A percentile compares a stretch with the other conserved stretches of the same genome.
phyloP scores from a whole-genome alignment of 2,797 vertebrate genomes.

The Paedocypris micromegethes region DNA sequence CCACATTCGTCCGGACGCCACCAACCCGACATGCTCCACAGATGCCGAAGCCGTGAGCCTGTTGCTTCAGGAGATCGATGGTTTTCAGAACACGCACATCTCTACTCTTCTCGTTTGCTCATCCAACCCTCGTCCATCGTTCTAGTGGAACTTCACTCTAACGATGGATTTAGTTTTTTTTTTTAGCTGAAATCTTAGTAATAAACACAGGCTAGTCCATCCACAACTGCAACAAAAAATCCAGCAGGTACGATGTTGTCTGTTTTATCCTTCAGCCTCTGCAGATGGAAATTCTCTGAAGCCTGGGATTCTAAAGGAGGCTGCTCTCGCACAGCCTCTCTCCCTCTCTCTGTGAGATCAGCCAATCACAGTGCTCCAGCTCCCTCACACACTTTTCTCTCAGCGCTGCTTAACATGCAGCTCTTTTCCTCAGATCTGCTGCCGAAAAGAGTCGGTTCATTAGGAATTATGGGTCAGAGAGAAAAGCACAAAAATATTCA shows the following conservation, averaged over 20 bases:
- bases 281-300: slow-evolving; percentile 54
- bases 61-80: slow-evolving; percentile 52
- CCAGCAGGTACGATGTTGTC: background rate
- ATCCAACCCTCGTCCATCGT: slow-evolving; percentile 37
- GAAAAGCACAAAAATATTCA: slow-evolving; percentile 16
- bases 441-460: slow-evolving; percentile 19
- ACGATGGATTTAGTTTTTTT: too few relatives aligned
- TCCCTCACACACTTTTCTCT: slow-evolving; percentile 44
- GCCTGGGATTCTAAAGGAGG: slow-evolving; percentile 58
- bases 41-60: slow-evolving; percentile 38
- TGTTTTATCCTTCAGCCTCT: slow-evolving; percentile 34
- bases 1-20: background rate
- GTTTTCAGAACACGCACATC: slow-evolving; percentile 31
- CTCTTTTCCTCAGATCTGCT: slow-evolving; percentile 45
- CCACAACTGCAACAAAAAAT: too few relatives aligned
- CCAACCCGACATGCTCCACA: background rate
- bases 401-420: slow-evolving; percentile 61
- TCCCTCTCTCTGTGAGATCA: slow-evolving; percentile 56
- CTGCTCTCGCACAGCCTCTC: slow-evolving; percentile 38
- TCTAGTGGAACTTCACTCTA: background rate
- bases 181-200: background rate
- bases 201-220: too few relatives aligned
- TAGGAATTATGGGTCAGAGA: slow-evolving; percentile 7
- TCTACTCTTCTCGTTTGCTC: slow-evolving; percentile 40
- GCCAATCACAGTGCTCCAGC: slow-evolving; percentile 66